Conservation (phyloP, 2,888 invertebrate genomes). For the Drosophila paramelanica region DNA sequence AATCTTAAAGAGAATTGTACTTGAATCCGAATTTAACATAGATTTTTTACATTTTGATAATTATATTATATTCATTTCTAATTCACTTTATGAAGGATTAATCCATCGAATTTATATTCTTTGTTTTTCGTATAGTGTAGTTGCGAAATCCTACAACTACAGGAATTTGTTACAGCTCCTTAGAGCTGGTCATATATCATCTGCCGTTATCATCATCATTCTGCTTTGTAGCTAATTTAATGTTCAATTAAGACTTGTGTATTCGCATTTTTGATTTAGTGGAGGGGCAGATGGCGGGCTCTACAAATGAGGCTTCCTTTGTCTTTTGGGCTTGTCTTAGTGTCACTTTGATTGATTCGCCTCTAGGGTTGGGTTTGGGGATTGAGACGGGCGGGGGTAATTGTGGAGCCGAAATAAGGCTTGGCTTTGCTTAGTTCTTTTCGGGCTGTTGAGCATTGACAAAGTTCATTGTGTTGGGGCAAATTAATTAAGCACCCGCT, state of each 20-base stretch:
- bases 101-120: too few species aligned
- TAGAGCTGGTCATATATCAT: constrained; percentile 26
- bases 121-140: too few species aligned
- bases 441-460: constrained; percentile 42
- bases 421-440: constrained; percentile 23
- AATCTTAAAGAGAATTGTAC: too few species aligned
- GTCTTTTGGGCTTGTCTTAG: constrained; percentile 15
- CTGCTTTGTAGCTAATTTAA: constrained; percentile 56
- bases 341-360: constrained; percentile 58
- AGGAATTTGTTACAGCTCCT: constrained; percentile 16
- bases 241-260: constrained; percentile 59
- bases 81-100: too few species aligned
- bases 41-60: too few species aligned
- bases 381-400: not conserved
- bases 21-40: too few species aligned
- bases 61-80: too few species aligned
- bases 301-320: constrained; percentile 1
- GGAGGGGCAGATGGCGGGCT: not conserved
- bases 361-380: not conserved
- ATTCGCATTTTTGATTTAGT: constrained; percentile 41
- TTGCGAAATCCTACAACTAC: too few species aligned
- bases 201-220: constrained; percentile 14
- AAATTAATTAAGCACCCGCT: constrained; percentile 71
- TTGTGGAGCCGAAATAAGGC: constrained; percentile 1
- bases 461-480: constrained; percentile 54